Evolutionary conservation across 2,113 vertebrate genomes (phyloP).

Genomic region (Microcebus lehilahytsara): DNA sequence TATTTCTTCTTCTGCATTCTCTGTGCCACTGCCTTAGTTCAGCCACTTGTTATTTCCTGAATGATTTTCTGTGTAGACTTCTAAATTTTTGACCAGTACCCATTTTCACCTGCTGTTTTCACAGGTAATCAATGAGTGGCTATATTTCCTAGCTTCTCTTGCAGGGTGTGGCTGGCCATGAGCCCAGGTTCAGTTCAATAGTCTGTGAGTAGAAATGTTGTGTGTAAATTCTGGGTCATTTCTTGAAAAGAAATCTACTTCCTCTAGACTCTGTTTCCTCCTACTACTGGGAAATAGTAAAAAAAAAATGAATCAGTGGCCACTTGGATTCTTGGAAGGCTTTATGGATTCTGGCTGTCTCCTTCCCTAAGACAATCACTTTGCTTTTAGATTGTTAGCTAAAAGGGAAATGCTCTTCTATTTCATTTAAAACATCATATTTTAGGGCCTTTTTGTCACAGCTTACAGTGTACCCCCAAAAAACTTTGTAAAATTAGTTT

Average conservation of each 20-base stretch:
- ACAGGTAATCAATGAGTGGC: background rate
- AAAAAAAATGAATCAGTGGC: no score
- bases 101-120: background rate
- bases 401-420: background rate
- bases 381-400: background rate
- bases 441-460: background rate
- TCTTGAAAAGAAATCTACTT: background rate
- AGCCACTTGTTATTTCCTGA: background rate
- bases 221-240: background rate
- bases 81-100: background rate
- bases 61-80: background rate
- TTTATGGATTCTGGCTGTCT: background rate
- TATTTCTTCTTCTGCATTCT: background rate
- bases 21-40: background rate
- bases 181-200: background rate
- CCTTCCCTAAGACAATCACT: background rate
- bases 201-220: background rate
- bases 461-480: background rate
- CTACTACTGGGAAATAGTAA: background rate
- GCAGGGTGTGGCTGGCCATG: background rate
- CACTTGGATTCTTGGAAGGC: background rate
- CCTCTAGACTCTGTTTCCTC: background rate
- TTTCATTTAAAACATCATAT: background rate
- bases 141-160: background rate
- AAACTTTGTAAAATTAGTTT: background rate